Conservation (phyloP, 2,888 invertebrate genomes). For the Ophion costatus region DNA sequence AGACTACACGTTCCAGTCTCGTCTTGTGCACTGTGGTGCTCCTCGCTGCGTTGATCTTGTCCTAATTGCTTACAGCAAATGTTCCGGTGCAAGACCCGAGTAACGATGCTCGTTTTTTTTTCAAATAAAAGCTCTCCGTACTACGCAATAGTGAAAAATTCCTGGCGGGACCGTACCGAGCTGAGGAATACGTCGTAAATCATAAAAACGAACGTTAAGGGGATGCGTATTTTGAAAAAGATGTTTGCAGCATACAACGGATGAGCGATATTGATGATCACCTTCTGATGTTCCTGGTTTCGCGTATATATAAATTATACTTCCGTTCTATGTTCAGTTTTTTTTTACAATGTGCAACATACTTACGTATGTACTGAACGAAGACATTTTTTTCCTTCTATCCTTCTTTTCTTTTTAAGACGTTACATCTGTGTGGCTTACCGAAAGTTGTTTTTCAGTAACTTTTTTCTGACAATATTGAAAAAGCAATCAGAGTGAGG, state of each 20-base stretch:
- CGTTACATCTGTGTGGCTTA: no score
- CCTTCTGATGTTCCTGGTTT: background rate
- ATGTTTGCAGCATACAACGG: conserved; percentile 15
- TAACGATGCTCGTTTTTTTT: background rate
- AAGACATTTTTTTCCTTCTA: no score
- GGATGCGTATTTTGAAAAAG: conserved; percentile 20
- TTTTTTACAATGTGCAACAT: background rate
- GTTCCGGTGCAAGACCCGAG: background rate
- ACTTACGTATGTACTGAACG: background rate
- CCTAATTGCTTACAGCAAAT: background rate
- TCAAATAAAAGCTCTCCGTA: background rate
- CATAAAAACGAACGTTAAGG: conserved; percentile 21
- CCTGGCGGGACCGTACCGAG: background rate
- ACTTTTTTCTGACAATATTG: no score
- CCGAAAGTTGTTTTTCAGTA: no score
- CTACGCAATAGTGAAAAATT: background rate
- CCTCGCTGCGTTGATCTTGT: background rate
- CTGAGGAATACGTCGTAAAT: conserved; percentile 18
- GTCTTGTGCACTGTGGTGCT: no score
- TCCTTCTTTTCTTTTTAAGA: no score
- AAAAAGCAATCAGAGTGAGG: no score
- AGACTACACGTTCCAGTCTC: no score
- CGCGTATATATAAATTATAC: conserved; percentile 7
- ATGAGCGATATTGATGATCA: conserved; percentile 34
- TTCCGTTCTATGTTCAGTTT: background rate